These are phyloP conservation scores for Herpetotheres cachinnans DNA, from an alignment of 2,113 vertebrate species.

Conservation along the genomic window DNA sequence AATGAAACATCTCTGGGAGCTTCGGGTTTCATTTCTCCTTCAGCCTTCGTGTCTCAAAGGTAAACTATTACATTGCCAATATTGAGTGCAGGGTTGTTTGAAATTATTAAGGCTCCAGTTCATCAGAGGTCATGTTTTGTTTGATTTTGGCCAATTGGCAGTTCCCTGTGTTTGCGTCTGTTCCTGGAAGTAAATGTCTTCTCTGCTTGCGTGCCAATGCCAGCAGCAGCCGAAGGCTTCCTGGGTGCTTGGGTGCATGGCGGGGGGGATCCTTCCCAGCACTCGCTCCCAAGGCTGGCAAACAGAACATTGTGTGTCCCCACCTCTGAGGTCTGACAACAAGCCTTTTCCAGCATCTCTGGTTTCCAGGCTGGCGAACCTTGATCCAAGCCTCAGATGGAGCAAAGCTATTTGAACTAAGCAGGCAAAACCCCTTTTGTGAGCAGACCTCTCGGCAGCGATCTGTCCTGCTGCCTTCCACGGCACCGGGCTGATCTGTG, in stretches of 20 bases:
- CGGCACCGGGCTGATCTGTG: not conserved
- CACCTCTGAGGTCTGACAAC: not conserved
- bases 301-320: not conserved
- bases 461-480: not conserved
- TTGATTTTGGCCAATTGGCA: not conserved
- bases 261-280: not conserved
- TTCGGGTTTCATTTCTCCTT: not conserved
- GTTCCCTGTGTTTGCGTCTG: not conserved
- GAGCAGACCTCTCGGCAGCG: not conserved
- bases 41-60: not conserved
- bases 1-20: not conserved
- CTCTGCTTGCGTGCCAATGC: not conserved
- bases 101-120: not conserved
- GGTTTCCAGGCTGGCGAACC: not conserved
- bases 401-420: not conserved
- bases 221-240: not conserved
- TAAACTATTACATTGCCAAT: not conserved
- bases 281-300: not conserved
- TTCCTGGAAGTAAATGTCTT: not conserved
- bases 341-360: not conserved
- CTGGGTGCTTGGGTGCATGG: accelerated
- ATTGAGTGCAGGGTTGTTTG: not conserved
- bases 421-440: not conserved
- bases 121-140: not conserved
- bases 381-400: not conserved